phyloP scores from a whole-genome alignment of 2,888 invertebrate genomes.

The Nephrotoma guestfalica region DNA sequence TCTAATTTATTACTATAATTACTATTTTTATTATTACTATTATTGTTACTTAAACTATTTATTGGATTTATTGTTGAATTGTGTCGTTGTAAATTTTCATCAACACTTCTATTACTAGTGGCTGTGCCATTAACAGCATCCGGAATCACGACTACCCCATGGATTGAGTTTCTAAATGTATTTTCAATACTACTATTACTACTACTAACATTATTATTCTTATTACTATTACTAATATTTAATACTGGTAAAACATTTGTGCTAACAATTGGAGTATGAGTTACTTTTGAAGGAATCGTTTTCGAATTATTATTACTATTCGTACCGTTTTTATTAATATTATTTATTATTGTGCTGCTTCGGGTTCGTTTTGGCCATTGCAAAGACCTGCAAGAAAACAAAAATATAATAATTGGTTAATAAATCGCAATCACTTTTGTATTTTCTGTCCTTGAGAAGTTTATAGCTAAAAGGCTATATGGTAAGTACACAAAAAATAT shows the following conservation, averaged over 20 bases:
- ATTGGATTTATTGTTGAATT: neutral
- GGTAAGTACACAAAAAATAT: too few species aligned
- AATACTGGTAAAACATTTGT: neutral
- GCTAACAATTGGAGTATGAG: neutral
- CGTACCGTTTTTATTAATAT: slow-evolving; percentile 9
- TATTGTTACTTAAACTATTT: neutral
- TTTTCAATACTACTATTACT: neutral
- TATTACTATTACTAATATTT: neutral
- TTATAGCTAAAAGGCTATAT: too few species aligned
- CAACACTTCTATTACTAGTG: neutral
- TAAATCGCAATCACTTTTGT: neutral
- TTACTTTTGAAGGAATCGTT: neutral
- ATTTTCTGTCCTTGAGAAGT: neutral
- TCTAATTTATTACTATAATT: neutral
- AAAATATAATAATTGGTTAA: neutral
- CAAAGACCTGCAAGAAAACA: slow-evolving; percentile 9
- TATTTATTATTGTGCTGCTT: slow-evolving; percentile 4
- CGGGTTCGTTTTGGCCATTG: slow-evolving; percentile 14
- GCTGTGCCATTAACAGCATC: neutral
- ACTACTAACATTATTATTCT: neutral
- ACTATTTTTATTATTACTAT: neutral
- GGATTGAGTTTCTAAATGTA: neutral
- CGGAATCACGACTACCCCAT: neutral
- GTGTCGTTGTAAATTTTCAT: neutral
- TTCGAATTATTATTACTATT: slow-evolving; percentile 1